Percentiles rank a stretch among this genome's conserved stretches.
Conservation (phyloP, 2,888 invertebrate species). For the Torymus texanus region DNA sequence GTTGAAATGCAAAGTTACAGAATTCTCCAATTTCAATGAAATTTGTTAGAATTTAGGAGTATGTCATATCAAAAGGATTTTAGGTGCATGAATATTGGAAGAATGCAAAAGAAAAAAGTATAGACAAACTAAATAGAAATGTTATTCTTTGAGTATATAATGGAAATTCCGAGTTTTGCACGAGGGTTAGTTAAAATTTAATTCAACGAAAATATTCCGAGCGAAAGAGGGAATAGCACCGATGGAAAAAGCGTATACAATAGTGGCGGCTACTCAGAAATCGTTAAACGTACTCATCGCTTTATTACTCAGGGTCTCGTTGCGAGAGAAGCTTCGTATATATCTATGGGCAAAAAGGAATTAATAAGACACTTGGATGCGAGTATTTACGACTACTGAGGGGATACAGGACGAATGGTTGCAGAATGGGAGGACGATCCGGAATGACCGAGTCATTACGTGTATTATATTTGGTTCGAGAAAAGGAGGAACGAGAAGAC, state of each 20-base stretch:
- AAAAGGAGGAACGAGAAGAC: background rate
- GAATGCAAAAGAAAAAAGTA: too few relatives aligned
- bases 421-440: constrained; percentile 23
- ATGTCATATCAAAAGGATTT: too few relatives aligned
- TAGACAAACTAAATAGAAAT: too few relatives aligned
- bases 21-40: too few relatives aligned
- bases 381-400: constrained; percentile 33
- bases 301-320: constrained; percentile 26
- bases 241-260: constrained; percentile 8
- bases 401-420: constrained; percentile 14
- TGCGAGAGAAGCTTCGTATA: background rate
- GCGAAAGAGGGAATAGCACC: background rate
- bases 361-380: constrained; percentile 34
- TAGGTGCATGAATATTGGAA: too few relatives aligned
- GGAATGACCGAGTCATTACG: constrained; percentile 33
- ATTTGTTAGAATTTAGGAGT: too few relatives aligned
- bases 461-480: constrained; percentile 33
- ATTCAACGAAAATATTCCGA: constrained; percentile 23
- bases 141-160: too few relatives aligned
- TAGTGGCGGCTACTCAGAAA: constrained; percentile 29
- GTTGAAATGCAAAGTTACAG: too few relatives aligned
- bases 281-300: constrained; percentile 33
- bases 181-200: constrained; percentile 20
- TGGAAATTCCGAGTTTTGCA: background rate
- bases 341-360: constrained; percentile 17